A percentile compares a stretch with the other conserved stretches of the same genome.
phyloP scores from a whole-genome alignment of 2,888 invertebrate species.

The Thyatira batis region DNA sequence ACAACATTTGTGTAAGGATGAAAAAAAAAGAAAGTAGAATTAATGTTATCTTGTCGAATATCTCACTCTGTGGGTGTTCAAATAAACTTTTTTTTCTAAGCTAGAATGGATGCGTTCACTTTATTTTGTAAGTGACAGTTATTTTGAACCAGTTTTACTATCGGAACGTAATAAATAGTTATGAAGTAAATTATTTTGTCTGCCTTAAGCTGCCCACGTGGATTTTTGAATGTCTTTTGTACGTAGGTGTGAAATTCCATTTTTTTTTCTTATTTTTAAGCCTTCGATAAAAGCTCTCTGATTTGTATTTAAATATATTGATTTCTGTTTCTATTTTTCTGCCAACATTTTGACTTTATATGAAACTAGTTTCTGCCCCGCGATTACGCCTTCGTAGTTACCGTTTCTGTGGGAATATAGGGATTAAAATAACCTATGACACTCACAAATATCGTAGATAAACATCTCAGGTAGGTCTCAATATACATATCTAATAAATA shows the following conservation, averaged over 20 bases:
- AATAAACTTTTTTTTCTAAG: slow-evolving; percentile 12
- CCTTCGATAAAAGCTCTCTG: neutral
- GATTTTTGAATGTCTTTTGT: neutral
- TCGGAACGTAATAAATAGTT: neutral
- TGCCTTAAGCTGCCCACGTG: neutral
- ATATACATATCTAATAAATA: too few species aligned
- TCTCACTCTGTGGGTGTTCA: slow-evolving; percentile 32
- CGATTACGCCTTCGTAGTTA: too few species aligned
- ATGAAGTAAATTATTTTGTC: neutral
- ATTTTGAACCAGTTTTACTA: neutral
- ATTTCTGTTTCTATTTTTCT: too few species aligned
- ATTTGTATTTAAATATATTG: too few species aligned
- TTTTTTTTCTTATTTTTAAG: neutral
- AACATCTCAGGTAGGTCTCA: too few species aligned
- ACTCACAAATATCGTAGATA: too few species aligned
- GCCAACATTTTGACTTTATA: too few species aligned
- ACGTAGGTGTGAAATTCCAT: neutral
- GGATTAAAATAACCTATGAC: too few species aligned
- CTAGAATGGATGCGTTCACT: slow-evolving; percentile 4
- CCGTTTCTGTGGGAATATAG: too few species aligned
- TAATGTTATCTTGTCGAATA: neutral
- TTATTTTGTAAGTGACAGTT: neutral
- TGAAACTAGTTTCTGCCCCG: too few species aligned
- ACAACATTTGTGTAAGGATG: neutral
- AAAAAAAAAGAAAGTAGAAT: neutral